These are phyloP conservation scores for Sinopyrophorus schimmeli DNA, from an alignment of 2,888 invertebrate species.

Conservation along the genomic window DNA sequence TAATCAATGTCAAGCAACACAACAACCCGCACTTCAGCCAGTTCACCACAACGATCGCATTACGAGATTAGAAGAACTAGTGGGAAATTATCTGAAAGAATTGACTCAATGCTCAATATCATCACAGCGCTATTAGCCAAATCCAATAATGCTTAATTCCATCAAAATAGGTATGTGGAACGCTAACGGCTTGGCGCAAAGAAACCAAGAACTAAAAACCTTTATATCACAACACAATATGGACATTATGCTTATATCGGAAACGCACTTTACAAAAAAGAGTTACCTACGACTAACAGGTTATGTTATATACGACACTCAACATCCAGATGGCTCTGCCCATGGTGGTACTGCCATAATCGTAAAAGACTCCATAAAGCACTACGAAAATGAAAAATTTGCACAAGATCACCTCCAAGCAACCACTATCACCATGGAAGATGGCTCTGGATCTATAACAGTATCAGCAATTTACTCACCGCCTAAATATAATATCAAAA, in stretches of 20 bases:
- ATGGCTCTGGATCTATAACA: conserved; percentile 8
- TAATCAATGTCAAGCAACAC: too few relatives aligned
- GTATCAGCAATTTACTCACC: conserved; percentile 32
- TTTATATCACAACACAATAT: conserved; percentile 9
- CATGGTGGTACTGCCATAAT: conserved; percentile 9
- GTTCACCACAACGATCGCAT: conserved; percentile 4
- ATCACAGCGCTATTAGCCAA: conserved; percentile 8
- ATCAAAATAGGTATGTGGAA: conserved; percentile 14
- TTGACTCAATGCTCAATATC: conserved; percentile 10
- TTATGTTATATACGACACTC: conserved; percentile 7
- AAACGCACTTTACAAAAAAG: conserved; percentile 13
- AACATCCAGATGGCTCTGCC: conserved; percentile 8
- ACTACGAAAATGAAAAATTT: too few relatives aligned
- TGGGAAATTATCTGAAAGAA: conserved; percentile 10
- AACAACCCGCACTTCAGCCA: too few relatives aligned
- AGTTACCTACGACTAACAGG: conserved; percentile 7
- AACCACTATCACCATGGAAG: too few relatives aligned
- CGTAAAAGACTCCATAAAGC: conserved; percentile 8
- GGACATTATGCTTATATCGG: conserved; percentile 11
- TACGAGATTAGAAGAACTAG: conserved; percentile 10
- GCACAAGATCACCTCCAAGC: too few relatives aligned
- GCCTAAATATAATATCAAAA: conserved; percentile 29
- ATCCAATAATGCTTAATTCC: conserved; percentile 12
- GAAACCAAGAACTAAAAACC: conserved; percentile 13
- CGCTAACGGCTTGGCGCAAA: conserved; percentile 13